Evolutionary conservation across 2,113 vertebrate species (phyloP).

Genomic region (Crocuta crocuta): DNA sequence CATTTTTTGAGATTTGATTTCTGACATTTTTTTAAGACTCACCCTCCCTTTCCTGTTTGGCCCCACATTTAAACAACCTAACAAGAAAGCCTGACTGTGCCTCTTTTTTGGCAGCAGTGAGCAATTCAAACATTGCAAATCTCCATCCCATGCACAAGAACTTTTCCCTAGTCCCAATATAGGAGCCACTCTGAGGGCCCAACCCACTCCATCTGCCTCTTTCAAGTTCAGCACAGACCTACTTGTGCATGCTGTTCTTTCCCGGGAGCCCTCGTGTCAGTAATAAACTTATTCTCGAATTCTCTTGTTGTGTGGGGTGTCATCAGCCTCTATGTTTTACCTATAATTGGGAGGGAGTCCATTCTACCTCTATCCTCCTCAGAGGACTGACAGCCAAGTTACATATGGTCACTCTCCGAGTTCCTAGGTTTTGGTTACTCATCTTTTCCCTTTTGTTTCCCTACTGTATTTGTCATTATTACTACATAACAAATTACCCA

Average conservation of each 20-base stretch:
- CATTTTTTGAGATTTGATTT: neutral
- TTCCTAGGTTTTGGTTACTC: neutral
- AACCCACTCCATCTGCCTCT: neutral
- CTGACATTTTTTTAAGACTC: neutral
- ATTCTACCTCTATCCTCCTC: neutral
- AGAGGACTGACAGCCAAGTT: neutral
- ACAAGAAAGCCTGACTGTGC: neutral
- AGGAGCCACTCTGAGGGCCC: neutral
- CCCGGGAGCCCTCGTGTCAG: neutral
- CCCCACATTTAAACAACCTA: neutral
- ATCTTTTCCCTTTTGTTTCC: neutral
- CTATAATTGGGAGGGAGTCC: neutral
- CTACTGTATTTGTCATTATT: neutral
- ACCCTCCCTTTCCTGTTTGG: neutral
- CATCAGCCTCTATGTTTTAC: neutral
- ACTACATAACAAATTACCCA: neutral
- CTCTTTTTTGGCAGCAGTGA: neutral
- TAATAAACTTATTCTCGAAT: neutral
- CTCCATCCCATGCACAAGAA: neutral
- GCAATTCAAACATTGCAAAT: neutral
- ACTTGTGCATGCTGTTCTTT: neutral
- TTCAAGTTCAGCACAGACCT: neutral
- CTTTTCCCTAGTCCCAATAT: neutral
- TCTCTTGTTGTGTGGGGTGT: neutral
- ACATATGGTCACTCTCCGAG: neutral